phyloP scores from a whole-genome alignment of 2,113 vertebrate genomes.

The Danionella cerebrum region DNA sequence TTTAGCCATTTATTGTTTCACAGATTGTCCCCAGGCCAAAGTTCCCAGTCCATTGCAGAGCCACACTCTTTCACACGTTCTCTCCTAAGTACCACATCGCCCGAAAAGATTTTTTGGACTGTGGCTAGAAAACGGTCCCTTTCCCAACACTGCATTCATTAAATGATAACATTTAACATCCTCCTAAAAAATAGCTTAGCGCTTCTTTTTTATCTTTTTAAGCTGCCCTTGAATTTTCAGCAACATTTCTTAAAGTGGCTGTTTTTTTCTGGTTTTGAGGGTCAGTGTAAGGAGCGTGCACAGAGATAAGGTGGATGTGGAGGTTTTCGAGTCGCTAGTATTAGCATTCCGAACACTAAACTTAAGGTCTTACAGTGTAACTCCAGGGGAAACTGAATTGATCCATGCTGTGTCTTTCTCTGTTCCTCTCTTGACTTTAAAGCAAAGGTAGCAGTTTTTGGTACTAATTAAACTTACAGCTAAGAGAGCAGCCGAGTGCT shows the following conservation, averaged over 20 bases:
- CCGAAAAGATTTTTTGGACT: no score
- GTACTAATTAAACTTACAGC: slow-evolving; percentile 36
- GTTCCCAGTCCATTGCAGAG: no score
- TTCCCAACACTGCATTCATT: background rate
- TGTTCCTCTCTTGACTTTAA: slow-evolving; percentile 27
- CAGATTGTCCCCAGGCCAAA: no score
- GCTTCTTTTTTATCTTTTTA: slow-evolving; percentile 4
- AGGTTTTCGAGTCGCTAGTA: background rate
- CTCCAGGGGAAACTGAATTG: slow-evolving; percentile 26
- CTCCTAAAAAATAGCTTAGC: slow-evolving; percentile 1
- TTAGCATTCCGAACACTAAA: slow-evolving; percentile 36
- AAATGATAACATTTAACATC: slow-evolving; percentile 7
- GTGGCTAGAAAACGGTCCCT: background rate
- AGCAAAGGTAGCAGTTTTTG: slow-evolving; percentile 35
- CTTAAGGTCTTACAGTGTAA: background rate
- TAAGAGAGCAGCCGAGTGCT: background rate
- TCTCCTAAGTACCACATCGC: no score
- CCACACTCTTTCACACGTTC: no score
- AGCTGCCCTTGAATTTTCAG: slow-evolving; percentile 13
- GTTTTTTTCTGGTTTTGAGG: slow-evolving; percentile 4
- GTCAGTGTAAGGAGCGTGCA: background rate
- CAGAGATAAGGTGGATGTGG: background rate
- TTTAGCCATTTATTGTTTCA: no score
- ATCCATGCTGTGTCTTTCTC: slow-evolving; percentile 26
- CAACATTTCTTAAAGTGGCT: background rate